Conservation (phyloP, 2,113 vertebrate genomes). For the Nematolebias whitei region DNA sequence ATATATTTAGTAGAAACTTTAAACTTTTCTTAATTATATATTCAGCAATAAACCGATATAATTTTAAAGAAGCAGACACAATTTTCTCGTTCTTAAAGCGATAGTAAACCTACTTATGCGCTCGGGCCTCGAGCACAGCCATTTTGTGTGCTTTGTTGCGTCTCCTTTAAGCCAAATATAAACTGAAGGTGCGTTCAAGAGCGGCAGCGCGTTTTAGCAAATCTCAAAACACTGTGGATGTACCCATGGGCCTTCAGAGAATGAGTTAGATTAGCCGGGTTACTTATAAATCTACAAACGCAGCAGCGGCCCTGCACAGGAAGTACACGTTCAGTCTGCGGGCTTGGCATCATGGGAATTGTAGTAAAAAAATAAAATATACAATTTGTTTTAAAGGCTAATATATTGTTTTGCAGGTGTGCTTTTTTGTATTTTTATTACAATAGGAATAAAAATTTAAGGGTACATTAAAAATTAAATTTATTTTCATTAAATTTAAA, state of each 20-base stretch:
- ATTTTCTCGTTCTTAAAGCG: slow-evolving; percentile 83
- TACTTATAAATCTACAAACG: slow-evolving; percentile 53
- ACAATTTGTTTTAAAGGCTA: background rate
- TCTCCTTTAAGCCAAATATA: slow-evolving; percentile 85
- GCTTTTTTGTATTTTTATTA: background rate
- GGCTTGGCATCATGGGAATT: slow-evolving; percentile 55
- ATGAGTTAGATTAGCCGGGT: background rate
- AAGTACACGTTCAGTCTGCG: background rate
- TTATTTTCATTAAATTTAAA: background rate
- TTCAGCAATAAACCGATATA: slow-evolving; percentile 73
- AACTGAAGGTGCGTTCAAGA: slow-evolving; percentile 52
- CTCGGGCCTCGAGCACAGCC: slow-evolving; percentile 53
- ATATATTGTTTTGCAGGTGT: background rate
- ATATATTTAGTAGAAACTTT: slow-evolving; percentile 57
- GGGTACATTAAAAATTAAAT: no score
- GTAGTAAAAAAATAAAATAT: slow-evolving; percentile 39
- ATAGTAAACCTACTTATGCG: slow-evolving; percentile 77
- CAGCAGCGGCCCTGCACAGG: background rate
- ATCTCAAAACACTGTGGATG: slow-evolving; percentile 46
- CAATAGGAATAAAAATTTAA: no score
- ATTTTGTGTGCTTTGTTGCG: slow-evolving; percentile 81
- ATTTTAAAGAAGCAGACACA: slow-evolving; percentile 81
- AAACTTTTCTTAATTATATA: slow-evolving; percentile 76
- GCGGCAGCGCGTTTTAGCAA: slow-evolving; percentile 35
- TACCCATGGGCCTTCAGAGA: background rate